Evolutionary conservation across 2,113 vertebrate genomes (phyloP).

Genomic region (Chionodraco myersi): DNA sequence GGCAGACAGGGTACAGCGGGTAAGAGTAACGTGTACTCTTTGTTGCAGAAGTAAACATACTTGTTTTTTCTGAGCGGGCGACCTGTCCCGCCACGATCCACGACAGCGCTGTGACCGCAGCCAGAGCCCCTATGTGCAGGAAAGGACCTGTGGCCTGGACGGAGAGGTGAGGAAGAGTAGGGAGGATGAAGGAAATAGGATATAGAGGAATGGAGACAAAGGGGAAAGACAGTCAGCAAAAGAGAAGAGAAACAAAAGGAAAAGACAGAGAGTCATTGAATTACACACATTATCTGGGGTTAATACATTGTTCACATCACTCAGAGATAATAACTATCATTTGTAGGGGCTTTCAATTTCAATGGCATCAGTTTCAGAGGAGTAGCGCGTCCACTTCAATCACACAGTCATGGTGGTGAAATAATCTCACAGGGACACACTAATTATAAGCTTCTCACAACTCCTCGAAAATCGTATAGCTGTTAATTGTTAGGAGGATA

Average conservation of each 20-base stretch:
- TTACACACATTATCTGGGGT: slow-evolving; percentile 40
- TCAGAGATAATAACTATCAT: slow-evolving; percentile 55
- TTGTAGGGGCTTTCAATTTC: slow-evolving; percentile 33
- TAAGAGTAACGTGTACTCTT: slow-evolving; percentile 4
- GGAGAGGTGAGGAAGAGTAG: neutral
- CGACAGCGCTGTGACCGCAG: slow-evolving; percentile 87
- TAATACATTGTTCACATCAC: slow-evolving; percentile 27
- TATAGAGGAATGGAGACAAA: neutral
- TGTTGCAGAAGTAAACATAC: slow-evolving; percentile 81
- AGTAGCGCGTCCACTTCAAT: slow-evolving; percentile 3
- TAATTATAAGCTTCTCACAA: slow-evolving; percentile 30
- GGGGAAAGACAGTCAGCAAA: neutral
- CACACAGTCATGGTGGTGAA: slow-evolving; percentile 8
- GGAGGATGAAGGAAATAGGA: neutral
- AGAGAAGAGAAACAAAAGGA: slow-evolving; percentile 27
- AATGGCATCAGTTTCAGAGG: slow-evolving; percentile 32
- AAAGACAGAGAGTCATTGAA: slow-evolving; percentile 13
- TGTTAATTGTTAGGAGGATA: neutral
- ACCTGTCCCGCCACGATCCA: slow-evolving; percentile 96
- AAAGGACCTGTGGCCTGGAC: slow-evolving; percentile 94
- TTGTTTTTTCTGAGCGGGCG: slow-evolving; percentile 88
- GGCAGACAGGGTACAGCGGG: neutral
- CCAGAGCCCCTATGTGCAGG: slow-evolving; percentile 93
- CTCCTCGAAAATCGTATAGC: slow-evolving; percentile 8
- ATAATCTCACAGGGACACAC: slow-evolving; percentile 18